Base-by-base conservation (phyloP, 2,888 invertebrate species). In the Cosmia trapezina region DNA sequence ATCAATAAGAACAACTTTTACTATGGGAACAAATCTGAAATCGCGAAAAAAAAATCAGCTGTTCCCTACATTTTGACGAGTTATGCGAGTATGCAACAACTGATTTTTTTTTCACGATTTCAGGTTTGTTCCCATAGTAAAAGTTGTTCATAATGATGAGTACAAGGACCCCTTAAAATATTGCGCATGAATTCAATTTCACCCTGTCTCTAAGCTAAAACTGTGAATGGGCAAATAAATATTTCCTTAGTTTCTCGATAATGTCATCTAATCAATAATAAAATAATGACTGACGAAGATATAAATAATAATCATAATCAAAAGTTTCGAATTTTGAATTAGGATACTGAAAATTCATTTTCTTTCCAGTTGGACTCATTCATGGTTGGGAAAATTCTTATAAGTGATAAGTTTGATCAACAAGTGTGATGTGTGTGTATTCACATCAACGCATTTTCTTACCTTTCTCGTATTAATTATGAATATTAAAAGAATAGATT, bases 321-420 rank as follows among this genome's bases (percentile, higher is more conserved):
- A 62, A 12, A 6, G 12, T 53, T 14, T 6, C 2, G 5, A 53
- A 2, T 2, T 1, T 28, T 28, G 17, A 17, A 54, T 54, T 54
- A 28, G 17, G 28, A 28, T 54, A 2, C 14, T 0, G 54, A 3
- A 17, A 28, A 28, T 28, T 17, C 1, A 37, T n/a, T 49, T 64
- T 17, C 2, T 47, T 63, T 76, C 63, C 49, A 45, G 6, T 28
- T 56, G 11, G 76, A 56, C 33, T 17, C 5, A 43, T 47, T 28
- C 3, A 0, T 17, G 9, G 3, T 7, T 28, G 22, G 0, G 3
- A 17, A 41, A 19, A 28, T 28, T 53, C 53, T 47, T 1, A 53
- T 53, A 19, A 37, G 11, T n/a, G 9, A 51, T 17, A 12, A 43
- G 11, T 11, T 0, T 43, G 9, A 43, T 28, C 28, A 28, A 28